Percentiles rank a stretch among this genome's conserved stretches.
Conservation (phyloP, 1,140 invertebrate genomes). For the Arion vulgaris region DNA sequence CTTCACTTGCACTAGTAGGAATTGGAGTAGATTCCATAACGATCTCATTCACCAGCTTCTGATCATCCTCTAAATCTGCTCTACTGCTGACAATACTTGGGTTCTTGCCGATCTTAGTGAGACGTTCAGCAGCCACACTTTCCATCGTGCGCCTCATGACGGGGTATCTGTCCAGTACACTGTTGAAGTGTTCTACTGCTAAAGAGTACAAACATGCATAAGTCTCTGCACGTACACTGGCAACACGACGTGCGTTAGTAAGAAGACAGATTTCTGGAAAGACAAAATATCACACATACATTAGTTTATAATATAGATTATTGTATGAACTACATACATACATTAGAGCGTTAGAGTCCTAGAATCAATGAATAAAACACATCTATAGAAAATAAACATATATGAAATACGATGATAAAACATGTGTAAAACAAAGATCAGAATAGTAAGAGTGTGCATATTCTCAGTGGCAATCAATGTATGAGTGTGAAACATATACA, state of each 20-base stretch:
- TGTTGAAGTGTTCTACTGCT: constrained; percentile 97
- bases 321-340: too few relatives aligned
- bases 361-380: too few relatives aligned
- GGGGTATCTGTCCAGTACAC: constrained; percentile 97
- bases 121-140: constrained; percentile 96
- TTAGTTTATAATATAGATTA: too few relatives aligned
- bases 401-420: too few relatives aligned
- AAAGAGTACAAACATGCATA: constrained; percentile 99
- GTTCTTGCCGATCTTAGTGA: constrained; percentile 99
- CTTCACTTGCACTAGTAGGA: constrained; percentile 67
- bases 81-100: constrained; percentile 94
- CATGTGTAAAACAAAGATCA: too few relatives aligned
- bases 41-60: constrained; percentile 69
- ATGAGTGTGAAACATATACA: too few relatives aligned
- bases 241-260: constrained; percentile 94
- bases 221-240: constrained; percentile 96
- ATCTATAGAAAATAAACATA: too few relatives aligned
- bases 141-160: constrained; percentile 99
- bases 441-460: too few relatives aligned
- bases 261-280: constrained; percentile 88
- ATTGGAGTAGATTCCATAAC: constrained; percentile 69
- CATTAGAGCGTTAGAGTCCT: too few relatives aligned
- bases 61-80: constrained; percentile 76
- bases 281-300: too few relatives aligned
- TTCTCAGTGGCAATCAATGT: too few relatives aligned